Evolutionary conservation across 2,888 invertebrate genomes (phyloP), one percentile per base, ranked within the genome.

Genomic region (Sphecodes monilicornis): DNA sequence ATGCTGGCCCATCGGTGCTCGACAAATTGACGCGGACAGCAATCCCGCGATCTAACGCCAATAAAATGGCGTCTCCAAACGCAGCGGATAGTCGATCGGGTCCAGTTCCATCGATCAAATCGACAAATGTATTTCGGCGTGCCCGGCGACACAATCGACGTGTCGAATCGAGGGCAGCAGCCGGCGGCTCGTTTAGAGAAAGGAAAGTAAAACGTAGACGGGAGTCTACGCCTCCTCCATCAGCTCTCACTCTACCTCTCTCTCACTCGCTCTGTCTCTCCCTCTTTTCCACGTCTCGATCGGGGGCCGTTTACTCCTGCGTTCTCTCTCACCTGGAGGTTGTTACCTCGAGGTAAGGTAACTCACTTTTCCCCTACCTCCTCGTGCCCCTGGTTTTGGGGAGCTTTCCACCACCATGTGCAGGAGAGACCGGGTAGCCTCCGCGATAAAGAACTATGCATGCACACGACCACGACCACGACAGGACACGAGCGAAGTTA

Each of bases 381-480:
- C 57, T n/a, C 78, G 64, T 73, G 74, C 76, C 68, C 46, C 85
- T 90, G 90, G 90, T 91, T 92, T 92, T 92, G 90, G 91, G 91
- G 92, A 90, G 90, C 91, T 91, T 91, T 91, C 92, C 92, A 90
- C 92, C 91, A 91, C 91, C 85, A 88, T 79, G 26, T 60, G 64
- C 68, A 46, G 73, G 43, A 50, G 43, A 50, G 64, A 46, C 73
- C 46, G 71, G 29, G 39, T 57, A 39, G 50, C 79, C 76, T 43
- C 76, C 88, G 89, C 90, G 91, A 90, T 92, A 91, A 92, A 91
- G 89, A 91, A 91, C 89, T 90, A 90, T 88, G 89, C 89, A 79
- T 69, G 87, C n/a, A 54, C 54, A 54, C 85, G 64, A 85, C 84
- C 82, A 13, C 43, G 83, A 77, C 82, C 88, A 72, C 80, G 88